Evolutionary conservation across 2,797 vertebrate species (phyloP).

Genomic region (Neomorphus geoffroyi): DNA sequence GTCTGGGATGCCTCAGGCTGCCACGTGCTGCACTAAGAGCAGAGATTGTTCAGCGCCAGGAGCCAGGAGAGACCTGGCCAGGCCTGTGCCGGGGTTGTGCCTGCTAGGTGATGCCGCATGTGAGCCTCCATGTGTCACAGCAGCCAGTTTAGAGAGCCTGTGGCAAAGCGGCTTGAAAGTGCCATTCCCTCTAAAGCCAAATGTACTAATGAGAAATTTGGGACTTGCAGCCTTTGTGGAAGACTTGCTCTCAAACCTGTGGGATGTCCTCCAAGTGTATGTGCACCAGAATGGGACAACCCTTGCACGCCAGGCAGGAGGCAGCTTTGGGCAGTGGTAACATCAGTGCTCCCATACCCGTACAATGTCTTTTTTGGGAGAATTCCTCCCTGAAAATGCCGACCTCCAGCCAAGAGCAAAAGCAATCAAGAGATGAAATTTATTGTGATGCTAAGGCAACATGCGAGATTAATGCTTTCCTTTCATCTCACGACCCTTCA

Average conservation of each 20-base stretch:
- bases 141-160: background rate
- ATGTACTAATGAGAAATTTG: background rate
- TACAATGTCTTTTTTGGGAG: background rate
- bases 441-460: constrained; percentile 20
- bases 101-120: background rate
- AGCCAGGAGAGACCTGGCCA: background rate
- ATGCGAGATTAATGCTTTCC: constrained; percentile 10
- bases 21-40: rapidly evolving
- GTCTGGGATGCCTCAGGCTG: background rate
- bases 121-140: background rate
- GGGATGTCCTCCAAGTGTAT: background rate
- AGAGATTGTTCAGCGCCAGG: background rate
- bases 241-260: background rate
- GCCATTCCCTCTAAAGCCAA: background rate
- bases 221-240: background rate
- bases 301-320: background rate
- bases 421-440: constrained; percentile 39
- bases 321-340: background rate
- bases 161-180: background rate
- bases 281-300: background rate
- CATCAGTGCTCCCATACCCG: rapidly evolving
- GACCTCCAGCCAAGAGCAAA: constrained; percentile 31
- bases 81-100: rapidly evolving
- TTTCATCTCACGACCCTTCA: constrained; percentile 17
- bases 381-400: background rate